Evolutionary conservation across 2,797 vertebrate species (phyloP).

Genomic region (Notolabrus celidotus): DNA sequence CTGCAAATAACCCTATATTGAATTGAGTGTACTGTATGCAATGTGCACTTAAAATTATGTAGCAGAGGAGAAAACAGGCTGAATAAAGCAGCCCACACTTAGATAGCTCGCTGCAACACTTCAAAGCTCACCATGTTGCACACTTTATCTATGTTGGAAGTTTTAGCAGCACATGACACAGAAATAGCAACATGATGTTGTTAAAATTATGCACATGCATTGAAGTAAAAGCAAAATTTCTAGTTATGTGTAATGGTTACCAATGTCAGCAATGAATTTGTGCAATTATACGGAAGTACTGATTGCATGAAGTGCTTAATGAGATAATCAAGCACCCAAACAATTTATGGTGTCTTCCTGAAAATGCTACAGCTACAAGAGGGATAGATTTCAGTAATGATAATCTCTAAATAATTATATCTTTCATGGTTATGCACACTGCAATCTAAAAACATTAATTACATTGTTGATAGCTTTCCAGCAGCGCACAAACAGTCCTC

Average conservation of each 20-base stretch:
- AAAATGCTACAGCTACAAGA: neutral
- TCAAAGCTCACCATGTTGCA: slow-evolving; percentile 6
- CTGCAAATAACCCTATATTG: slow-evolving; percentile 26
- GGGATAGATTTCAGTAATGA: slow-evolving; percentile 38
- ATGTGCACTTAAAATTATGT: slow-evolving; percentile 23
- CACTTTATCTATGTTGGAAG: slow-evolving; percentile 10
- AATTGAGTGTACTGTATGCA: slow-evolving; percentile 1
- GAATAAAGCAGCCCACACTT: slow-evolving; percentile 17
- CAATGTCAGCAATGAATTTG: slow-evolving; percentile 2
- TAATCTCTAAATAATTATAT: slow-evolving; percentile 50
- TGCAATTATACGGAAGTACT: slow-evolving; percentile 6
- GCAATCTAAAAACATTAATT: slow-evolving; percentile 50
- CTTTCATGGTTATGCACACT: slow-evolving; percentile 21
- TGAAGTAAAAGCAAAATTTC: neutral
- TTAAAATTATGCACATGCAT: slow-evolving; percentile 13
- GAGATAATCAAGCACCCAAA: slow-evolving; percentile 31
- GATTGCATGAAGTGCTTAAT: slow-evolving; percentile 23
- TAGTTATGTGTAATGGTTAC: neutral
- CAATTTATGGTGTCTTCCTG: slow-evolving; percentile 20
- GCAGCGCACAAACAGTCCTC: slow-evolving; percentile 22
- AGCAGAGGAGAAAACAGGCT: neutral
- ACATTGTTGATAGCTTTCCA: slow-evolving; percentile 46
- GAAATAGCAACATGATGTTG: neutral
- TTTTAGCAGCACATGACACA: slow-evolving; percentile 4
- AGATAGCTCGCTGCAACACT: slow-evolving; percentile 3